Conservation (phyloP, 2,113 vertebrate species). For the Spheniscus mendiculus region DNA sequence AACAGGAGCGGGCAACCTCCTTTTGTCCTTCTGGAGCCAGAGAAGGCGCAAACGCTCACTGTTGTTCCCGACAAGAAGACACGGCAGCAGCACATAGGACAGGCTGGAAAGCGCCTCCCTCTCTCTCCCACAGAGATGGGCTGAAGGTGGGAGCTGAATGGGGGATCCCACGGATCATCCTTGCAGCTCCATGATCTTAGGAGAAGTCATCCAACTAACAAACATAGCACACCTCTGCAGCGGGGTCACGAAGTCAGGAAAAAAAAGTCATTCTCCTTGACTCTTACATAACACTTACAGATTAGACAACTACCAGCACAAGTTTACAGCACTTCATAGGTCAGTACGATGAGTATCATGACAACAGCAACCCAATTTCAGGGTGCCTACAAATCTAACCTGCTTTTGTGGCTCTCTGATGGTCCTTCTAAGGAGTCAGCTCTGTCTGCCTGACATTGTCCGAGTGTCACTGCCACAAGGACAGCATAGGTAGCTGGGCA, state of each 20-base stretch:
- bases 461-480: background rate
- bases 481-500: too few relatives aligned
- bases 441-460: background rate
- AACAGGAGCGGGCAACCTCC: background rate
- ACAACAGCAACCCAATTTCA: background rate
- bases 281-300: background rate
- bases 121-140: background rate
- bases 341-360: rapidly evolving
- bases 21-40: background rate
- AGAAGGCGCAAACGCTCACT: background rate
- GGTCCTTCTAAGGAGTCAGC: background rate
- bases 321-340: background rate
- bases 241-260: rapidly evolving
- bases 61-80: background rate
- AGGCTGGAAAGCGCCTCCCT: background rate
- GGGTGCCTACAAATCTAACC: background rate
- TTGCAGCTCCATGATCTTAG: background rate
- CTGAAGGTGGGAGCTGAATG: background rate
- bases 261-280: background rate
- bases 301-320: background rate
- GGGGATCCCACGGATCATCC: background rate
- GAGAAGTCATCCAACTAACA: background rate
- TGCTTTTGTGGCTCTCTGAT: background rate
- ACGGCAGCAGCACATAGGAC: background rate
- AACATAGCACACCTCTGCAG: background rate